Evolutionary conservation across 2,113 vertebrate species (phyloP).

Genomic region (Neotragus moschatus): DNA sequence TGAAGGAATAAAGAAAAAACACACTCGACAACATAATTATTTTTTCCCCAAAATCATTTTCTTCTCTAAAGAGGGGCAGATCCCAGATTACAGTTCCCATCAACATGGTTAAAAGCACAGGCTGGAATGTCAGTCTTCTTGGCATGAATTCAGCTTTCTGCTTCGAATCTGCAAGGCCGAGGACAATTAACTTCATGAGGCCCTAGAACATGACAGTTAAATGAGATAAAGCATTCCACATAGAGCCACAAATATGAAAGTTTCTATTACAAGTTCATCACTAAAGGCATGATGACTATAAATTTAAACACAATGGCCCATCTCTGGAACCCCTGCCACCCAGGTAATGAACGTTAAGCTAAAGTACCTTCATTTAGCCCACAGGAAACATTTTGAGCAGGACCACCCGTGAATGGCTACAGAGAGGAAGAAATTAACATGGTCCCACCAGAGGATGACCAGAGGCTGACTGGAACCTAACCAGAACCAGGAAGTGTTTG

Average conservation of each 20-base stretch:
- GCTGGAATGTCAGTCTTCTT: neutral
- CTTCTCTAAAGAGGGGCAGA: neutral
- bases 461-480: neutral
- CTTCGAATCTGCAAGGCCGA: rapidly evolving
- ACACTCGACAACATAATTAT: neutral
- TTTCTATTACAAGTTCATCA: neutral
- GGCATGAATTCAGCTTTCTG: neutral
- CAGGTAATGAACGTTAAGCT: neutral
- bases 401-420: neutral
- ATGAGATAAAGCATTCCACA: neutral
- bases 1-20: neutral
- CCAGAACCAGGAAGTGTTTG: neutral
- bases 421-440: neutral
- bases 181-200: neutral
- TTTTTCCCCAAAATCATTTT: neutral
- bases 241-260: neutral
- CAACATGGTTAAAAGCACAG: neutral
- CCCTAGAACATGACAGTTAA: neutral
- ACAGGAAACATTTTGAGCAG: neutral
- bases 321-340: neutral
- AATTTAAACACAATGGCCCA: neutral
- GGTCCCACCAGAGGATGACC: neutral
- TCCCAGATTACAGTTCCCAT: rapidly evolving
- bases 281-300: neutral
- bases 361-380: neutral